These are phyloP conservation scores for Cyphomyrus discorhynchus DNA, from an alignment of 2,113 vertebrate genomes.

Conservation along the genomic window DNA sequence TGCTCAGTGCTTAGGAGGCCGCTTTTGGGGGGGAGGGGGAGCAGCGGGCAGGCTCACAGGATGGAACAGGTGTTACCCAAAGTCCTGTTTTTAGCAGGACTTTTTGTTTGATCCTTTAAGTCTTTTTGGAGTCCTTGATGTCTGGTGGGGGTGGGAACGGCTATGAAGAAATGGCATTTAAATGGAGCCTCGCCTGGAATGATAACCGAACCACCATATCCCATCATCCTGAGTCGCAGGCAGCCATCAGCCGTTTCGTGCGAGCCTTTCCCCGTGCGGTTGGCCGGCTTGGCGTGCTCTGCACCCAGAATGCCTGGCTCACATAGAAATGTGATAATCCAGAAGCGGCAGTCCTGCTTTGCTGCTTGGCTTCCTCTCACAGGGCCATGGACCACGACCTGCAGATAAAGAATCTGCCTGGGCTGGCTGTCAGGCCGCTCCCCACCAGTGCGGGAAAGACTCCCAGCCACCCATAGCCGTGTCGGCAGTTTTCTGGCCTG, in stretches of 20 bases:
- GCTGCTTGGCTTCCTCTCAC: not conserved
- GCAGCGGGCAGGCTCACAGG: not conserved
- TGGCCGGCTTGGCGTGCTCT: not conserved
- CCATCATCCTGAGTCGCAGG: not conserved
- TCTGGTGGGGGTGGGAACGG: not conserved
- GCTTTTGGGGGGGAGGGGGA: too few species aligned
- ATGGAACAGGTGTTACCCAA: not conserved
- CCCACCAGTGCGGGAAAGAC: not conserved
- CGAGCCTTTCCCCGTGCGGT: too few species aligned
- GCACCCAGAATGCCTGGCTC: not conserved
- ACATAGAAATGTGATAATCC: not conserved
- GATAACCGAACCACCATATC: not conserved
- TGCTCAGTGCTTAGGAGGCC: not conserved
- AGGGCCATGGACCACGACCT: not conserved
- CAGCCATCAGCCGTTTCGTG: not conserved
- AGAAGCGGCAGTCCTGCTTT: not conserved
- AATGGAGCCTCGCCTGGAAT: not conserved
- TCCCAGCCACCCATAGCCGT: not conserved
- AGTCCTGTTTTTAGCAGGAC: not conserved
- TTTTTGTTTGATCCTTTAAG: not conserved
- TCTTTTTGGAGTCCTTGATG: not conserved
- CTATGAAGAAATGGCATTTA: not conserved
- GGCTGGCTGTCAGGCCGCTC: not conserved
- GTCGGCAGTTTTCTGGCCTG: not conserved
- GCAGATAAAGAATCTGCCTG: not conserved